Conservation (phyloP, 1,140 invertebrate genomes). For the Tribolium madens region DNA sequence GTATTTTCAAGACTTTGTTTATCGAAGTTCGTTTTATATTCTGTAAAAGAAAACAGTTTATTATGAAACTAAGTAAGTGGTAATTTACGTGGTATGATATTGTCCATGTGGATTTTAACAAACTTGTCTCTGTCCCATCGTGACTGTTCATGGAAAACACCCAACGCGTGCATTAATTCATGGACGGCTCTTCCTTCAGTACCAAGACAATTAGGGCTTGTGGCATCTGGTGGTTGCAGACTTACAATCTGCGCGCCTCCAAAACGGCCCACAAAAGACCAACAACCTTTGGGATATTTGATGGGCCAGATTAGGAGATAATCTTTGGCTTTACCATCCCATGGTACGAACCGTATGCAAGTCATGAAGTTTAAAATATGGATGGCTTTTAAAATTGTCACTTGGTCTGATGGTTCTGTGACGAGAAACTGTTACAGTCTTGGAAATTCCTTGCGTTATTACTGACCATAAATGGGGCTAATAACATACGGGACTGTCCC, state of each 20-base stretch:
- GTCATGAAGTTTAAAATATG: conserved; percentile 73
- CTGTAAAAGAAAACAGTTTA: conserved; percentile 64
- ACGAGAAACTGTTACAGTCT: conserved; percentile 45
- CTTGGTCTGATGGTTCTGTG: conserved; percentile 70
- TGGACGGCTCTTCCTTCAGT: conserved; percentile 74
- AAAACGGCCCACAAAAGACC: conserved; percentile 75
- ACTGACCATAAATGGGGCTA: conserved; percentile 72
- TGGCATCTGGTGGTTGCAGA: conserved; percentile 72
- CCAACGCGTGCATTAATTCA: conserved; percentile 76
- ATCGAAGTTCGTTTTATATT: conserved; percentile 72
- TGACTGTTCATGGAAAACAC: conserved; percentile 77
- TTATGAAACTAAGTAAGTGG: background rate
- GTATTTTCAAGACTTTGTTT: conserved; percentile 74
- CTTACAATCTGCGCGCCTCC: conserved; percentile 78
- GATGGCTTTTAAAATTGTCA: conserved; percentile 73
- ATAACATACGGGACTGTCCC: conserved; percentile 73
- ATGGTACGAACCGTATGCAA: conserved; percentile 73
- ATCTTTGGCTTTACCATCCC: conserved; percentile 73
- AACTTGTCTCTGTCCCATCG: conserved; percentile 73
- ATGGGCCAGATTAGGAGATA: conserved; percentile 76
- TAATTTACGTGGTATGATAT: conserved; percentile 69
- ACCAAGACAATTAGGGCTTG: conserved; percentile 72
- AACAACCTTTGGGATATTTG: conserved; percentile 76
- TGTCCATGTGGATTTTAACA: conserved; percentile 70
- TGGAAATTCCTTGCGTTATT: background rate